A percentile compares a stretch with the other conserved stretches of the same genome.
Conservation (phyloP, 2,888 invertebrate genomes). For the Pristionchus mayeri region DNA sequence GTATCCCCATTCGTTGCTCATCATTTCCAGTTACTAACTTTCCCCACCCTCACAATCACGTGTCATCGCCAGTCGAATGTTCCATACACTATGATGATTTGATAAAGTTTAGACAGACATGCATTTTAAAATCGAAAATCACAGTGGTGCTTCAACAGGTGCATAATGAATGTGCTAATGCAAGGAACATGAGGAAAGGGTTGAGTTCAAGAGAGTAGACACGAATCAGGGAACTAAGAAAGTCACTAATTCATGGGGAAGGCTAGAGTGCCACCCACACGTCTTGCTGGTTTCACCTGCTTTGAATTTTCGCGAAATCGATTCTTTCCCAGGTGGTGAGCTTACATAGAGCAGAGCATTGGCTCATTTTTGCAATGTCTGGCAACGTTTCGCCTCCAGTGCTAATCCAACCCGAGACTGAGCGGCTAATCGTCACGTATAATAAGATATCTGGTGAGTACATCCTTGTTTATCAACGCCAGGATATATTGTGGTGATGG, state of each 20-base stretch:
- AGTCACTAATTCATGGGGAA: no score
- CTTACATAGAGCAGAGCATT: neutral
- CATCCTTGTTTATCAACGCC: neutral
- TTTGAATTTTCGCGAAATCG: neutral
- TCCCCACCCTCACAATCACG: neutral
- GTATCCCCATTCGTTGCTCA: neutral
- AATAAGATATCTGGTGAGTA: neutral
- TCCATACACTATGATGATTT: slow-evolving; percentile 1
- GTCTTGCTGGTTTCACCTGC: neutral
- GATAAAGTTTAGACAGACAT: neutral
- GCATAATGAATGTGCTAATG: no score
- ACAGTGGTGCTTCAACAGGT: no score
- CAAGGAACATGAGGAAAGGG: no score
- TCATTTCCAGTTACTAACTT: slow-evolving; percentile 10
- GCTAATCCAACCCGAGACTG: neutral
- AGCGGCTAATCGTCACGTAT: neutral
- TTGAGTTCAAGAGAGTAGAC: no score
- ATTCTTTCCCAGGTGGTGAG: neutral
- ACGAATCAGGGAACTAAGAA: no score
- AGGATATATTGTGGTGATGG: neutral
- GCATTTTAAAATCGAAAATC: no score
- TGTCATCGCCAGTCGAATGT: slow-evolving; percentile 22
- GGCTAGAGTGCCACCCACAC: neutral
- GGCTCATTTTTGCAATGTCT: neutral
- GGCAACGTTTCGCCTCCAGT: neutral